Evolutionary conservation across 2,797 vertebrate genomes (phyloP).

Genomic region (Lagorchestes hirsutus): DNA sequence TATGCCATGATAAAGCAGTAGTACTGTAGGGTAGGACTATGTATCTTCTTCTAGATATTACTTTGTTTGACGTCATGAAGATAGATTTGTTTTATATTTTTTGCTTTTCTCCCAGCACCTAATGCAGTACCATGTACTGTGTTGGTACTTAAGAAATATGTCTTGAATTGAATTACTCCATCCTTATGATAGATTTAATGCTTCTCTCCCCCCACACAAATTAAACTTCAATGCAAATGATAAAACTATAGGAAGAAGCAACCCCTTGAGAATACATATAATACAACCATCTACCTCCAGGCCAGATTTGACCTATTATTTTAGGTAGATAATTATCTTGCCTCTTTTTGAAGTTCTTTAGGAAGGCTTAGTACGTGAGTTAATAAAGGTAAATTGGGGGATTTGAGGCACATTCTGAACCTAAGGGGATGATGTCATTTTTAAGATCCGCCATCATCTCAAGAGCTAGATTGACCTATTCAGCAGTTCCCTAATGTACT

Average conservation of each 20-base stretch:
- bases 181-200: not conserved
- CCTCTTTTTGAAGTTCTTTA: not conserved
- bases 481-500: not conserved
- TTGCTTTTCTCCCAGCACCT: not conserved
- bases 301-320: not conserved
- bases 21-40: not conserved
- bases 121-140: not conserved
- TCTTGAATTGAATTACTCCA: conserved; percentile 25
- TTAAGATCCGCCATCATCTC: not conserved
- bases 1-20: not conserved
- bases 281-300: not conserved
- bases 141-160: conserved; percentile 9
- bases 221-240: conserved; percentile 16
- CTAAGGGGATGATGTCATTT: not conserved
- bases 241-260: conserved; percentile 19
- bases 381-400: conserved; percentile 2
- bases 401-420: not conserved
- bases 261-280: not conserved
- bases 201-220: not conserved
- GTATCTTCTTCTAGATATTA: not conserved
- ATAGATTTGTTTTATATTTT: not conserved
- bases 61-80: not conserved
- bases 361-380: not conserved
- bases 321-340: not conserved
- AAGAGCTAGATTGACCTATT: not conserved